Conservation (phyloP, 2,113 vertebrate genomes). For the Apteryx mantelli region DNA sequence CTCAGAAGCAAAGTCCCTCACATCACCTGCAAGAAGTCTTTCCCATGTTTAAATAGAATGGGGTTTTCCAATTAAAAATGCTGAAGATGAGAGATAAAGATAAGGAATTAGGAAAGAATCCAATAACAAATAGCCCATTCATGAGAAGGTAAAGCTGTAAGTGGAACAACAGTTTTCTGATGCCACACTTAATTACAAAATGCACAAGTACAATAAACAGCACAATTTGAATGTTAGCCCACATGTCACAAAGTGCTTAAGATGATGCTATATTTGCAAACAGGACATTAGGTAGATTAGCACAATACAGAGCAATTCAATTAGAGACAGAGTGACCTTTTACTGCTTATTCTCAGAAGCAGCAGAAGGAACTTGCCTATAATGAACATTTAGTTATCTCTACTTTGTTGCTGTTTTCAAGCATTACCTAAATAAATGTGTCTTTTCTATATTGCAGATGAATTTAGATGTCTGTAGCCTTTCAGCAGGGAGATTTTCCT, state of each 20-base stretch:
- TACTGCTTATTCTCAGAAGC: conserved; percentile 17
- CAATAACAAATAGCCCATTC: background rate
- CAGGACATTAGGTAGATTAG: conserved; percentile 46
- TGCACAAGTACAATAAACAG: background rate
- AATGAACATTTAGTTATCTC: conserved; percentile 20
- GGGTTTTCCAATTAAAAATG: background rate
- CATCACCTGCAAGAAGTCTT: background rate
- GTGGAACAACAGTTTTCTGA: background rate
- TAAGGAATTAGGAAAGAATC: background rate
- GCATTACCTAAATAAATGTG: conserved; percentile 34
- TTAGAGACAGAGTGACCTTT: conserved; percentile 43
- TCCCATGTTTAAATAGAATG: background rate
- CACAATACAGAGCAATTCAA: conserved; percentile 34
- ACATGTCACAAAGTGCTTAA: background rate
- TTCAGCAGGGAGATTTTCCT: conserved; percentile 1
- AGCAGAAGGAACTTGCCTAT: background rate
- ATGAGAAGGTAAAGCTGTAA: background rate
- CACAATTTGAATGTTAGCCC: conserved; percentile 18
- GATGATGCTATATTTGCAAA: conserved; percentile 39
- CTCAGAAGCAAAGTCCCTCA: background rate
- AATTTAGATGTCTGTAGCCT: background rate
- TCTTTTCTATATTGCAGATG: conserved; percentile 21
- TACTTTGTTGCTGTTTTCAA: conserved; percentile 18
- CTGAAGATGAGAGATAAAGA: background rate
- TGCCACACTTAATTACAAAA: conserved; percentile 28